Percentiles rank a stretch among this genome's conserved stretches.
phyloP scores from a whole-genome alignment of 1,140 invertebrate species.

The Lepidurus packardi region DNA sequence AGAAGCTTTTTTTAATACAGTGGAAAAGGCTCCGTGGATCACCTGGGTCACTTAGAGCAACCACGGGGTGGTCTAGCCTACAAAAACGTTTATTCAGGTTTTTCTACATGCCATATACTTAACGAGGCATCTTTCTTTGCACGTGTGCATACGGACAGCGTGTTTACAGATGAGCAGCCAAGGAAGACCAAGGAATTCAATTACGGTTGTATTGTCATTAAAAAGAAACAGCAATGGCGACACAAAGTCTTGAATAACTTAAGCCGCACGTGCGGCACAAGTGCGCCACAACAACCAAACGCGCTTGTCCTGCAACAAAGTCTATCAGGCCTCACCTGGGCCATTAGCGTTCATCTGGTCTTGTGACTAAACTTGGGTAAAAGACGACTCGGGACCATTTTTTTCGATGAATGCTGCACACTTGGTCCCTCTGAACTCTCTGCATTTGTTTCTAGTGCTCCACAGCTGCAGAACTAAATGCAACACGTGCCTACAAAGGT shows the following conservation, averaged over 20 bases:
- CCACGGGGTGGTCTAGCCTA: not conserved
- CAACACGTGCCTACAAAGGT: slow-evolving; percentile 4
- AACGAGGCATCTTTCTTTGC: not conserved
- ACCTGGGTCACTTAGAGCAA: not conserved
- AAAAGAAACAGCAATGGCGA: not conserved
- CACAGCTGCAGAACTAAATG: not conserved
- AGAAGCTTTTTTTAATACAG: not conserved
- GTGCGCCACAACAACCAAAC: not conserved
- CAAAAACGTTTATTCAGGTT: too few species aligned
- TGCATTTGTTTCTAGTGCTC: not conserved
- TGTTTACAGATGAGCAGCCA: not conserved
- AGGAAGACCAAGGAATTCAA: slow-evolving; percentile 4
- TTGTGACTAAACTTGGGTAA: not conserved
- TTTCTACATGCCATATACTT: not conserved
- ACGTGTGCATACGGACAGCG: not conserved
- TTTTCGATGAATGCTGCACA: not conserved
- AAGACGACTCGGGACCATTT: not conserved
- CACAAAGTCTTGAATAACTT: not conserved
- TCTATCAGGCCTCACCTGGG: slow-evolving; percentile 8
- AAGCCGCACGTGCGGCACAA: not conserved
- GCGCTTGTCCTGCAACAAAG: not conserved
- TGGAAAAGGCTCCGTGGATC: not conserved
- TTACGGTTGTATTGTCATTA: not conserved
- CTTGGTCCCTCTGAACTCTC: not conserved
- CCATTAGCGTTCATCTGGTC: not conserved